Base-by-base conservation (phyloP, 1,140 invertebrate species). In the Brachionus koreanus region DNA sequence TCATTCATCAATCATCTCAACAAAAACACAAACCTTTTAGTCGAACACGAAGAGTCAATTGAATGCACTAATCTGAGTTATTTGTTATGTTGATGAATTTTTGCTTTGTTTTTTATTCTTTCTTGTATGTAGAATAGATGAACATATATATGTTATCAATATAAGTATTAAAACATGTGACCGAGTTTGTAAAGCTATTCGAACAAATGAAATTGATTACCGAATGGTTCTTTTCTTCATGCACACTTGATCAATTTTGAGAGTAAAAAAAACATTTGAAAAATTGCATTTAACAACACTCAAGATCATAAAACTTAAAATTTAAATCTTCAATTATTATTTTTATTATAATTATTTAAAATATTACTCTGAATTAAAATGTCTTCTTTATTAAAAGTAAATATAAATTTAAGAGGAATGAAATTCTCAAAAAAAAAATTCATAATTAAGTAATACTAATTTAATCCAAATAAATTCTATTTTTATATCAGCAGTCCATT, bases 101-200 rank as follows among this genome's bases (percentile, higher is more conserved):
- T n/a, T n/a, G n/a, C n/a, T n/a, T n/a, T 69, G 65, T 69, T 69
- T 23, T 69, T 39, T 35, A n/a, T 67, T 39, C 39, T 39, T 69
- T 37, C 13, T 65, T 65, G 49, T 57, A 23, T 57, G 16, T 23
- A n/a, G n/a, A n/a, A n/a, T n/a, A n/a, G n/a, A n/a, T n/a, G n/a
- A n/a, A n/a, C n/a, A n/a, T n/a, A n/a, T n/a, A n/a, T n/a, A n/a
- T n/a, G n/a, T n/a, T n/a, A n/a, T n/a, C 49, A 57, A 57, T 57
- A 23, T 57, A 23, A 57, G 19, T 57, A 57, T 57, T 57, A 16
- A 19, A 57, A 16, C 49, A 57, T 57, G 49, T 57, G 49, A 57
- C 13, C 49, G 19, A 57, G 49, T 57, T 57, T 57, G 49, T 57
- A 57, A 57, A 57, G 19, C 49, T 57, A 57, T 19, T 57, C 49